Evolutionary conservation across 1,140 invertebrate species (phyloP), one percentile per base, ranked within the genome.

Genomic region (Drosophila murphyi): DNA sequence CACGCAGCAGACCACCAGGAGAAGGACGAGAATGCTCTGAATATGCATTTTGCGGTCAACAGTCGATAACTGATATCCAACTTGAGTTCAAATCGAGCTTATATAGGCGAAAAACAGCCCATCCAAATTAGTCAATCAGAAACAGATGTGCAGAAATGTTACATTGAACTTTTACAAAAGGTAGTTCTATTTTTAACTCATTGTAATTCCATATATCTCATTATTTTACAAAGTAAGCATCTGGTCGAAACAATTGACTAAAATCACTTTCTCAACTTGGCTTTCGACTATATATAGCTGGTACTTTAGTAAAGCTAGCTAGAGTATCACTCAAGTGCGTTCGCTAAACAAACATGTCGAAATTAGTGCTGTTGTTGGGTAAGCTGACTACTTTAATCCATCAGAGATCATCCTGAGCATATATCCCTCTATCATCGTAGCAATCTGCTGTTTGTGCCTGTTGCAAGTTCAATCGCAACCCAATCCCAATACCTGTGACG

Each of bases 281-380:
- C 6, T 31, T n/a, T 12, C 8, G 48, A 41, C 64, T 73, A 73
- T 73, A 73, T 61, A 73, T 55, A 61, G 5, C 50, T 20, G 3
- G 43, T 4, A 50, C 8, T 20, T 35, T 8, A 10, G 28, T n/a
- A 4, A 7, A n/a, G 5, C 34, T 41, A 57, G 4, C 10, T 41
- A 68, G 31, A 60, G 39, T 54, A 32, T 5, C 4, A 2, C 7
- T 39, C 31, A 35, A 51, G 12, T 43, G 54, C 3, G 41, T 41
- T 20, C 10, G 20, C 59, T 39, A 32, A 45, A n/a, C 31, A 74
- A 78, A 61, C 10, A 87, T 87, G 79, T 67, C 59, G 5, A 82
- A 87, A 51, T 5, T 76, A 37, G 28, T 57, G 31, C 32, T 79
- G n/a, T 35, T 73, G 34, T 76, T 86, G 31, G 76, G 82, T 86